A percentile compares a stretch with the other conserved stretches of the same genome.
phyloP scores from a whole-genome alignment of 1,140 invertebrate genomes.

The Sarcophaga peregrina region DNA sequence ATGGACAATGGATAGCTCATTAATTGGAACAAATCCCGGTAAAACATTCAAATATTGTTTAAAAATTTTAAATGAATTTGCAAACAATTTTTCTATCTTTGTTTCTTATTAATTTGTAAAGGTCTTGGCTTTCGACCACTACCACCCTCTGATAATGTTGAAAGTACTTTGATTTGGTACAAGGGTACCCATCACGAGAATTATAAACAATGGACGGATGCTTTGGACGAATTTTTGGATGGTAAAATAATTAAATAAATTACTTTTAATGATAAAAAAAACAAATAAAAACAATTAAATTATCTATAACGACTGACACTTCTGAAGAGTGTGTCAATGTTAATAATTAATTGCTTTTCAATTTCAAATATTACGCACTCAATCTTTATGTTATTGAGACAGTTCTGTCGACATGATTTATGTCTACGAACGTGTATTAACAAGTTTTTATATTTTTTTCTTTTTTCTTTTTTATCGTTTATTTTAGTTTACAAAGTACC shows the following conservation, averaged over 20 bases:
- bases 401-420: too few relatives aligned
- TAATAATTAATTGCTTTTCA: constrained; percentile 10
- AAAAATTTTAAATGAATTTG: constrained; percentile 29
- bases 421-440: too few relatives aligned
- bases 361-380: background rate
- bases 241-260: too few relatives aligned
- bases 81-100: constrained; percentile 38
- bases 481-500: constrained; percentile 76
- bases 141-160: constrained; percentile 83
- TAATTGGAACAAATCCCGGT: constrained; percentile 94
- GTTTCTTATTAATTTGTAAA: constrained; percentile 56
- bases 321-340: too few relatives aligned
- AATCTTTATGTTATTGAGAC: too few relatives aligned
- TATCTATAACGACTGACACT: too few relatives aligned
- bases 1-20: constrained; percentile 82
- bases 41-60: constrained; percentile 48
- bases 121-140: constrained; percentile 91
- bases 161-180: constrained; percentile 95
- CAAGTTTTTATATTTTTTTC: background rate
- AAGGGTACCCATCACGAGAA: constrained; percentile 79
- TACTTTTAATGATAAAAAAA: too few relatives aligned
- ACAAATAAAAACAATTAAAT: too few relatives aligned
- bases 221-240: constrained; percentile 78
- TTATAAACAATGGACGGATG: constrained; percentile 81
- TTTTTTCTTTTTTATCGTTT: background rate